Percentiles rank a stretch among this genome's conserved stretches.
These are phyloP conservation scores for Coregonus ussuriensis DNA, from an alignment of 2,797 vertebrate species.

Conservation along the genomic window DNA sequence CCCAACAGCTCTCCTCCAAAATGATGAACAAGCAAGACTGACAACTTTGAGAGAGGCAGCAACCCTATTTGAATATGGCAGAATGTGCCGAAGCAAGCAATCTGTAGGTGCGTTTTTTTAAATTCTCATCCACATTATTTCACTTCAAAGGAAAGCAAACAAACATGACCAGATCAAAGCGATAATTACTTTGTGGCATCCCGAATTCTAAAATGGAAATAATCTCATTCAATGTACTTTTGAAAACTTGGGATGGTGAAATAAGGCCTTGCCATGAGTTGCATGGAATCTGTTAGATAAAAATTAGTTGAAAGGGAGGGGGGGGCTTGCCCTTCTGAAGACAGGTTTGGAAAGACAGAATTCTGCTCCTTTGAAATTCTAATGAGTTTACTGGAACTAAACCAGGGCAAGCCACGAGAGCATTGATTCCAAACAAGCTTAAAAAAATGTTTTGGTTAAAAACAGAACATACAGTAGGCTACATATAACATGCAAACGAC, in stretches of 20 bases:
- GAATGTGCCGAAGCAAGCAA: not conserved
- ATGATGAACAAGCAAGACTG: not conserved
- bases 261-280: not conserved
- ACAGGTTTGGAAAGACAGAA: not conserved
- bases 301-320: no score
- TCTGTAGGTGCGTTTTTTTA: not conserved
- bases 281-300: no score
- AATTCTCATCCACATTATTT: not conserved
- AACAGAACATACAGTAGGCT: not conserved
- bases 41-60: conserved; percentile 8
- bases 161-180: not conserved
- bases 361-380: conserved; percentile 5
- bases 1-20: not conserved
- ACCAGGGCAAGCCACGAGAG: not conserved
- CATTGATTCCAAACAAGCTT: not conserved
- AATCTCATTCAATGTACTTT: not conserved
- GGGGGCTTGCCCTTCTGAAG: not conserved
- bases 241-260: not conserved
- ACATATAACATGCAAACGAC: not conserved
- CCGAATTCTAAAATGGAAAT: not conserved
- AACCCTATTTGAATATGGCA: not conserved
- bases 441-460: not conserved
- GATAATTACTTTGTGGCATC: conserved; percentile 5
- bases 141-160: conserved; percentile 10
- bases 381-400: conserved; percentile 6